Percentiles rank a stretch among this genome's conserved stretches.
These are phyloP conservation scores for Ganaspis brasiliensis DNA, from an alignment of 2,888 invertebrate species.

Conservation along the genomic window DNA sequence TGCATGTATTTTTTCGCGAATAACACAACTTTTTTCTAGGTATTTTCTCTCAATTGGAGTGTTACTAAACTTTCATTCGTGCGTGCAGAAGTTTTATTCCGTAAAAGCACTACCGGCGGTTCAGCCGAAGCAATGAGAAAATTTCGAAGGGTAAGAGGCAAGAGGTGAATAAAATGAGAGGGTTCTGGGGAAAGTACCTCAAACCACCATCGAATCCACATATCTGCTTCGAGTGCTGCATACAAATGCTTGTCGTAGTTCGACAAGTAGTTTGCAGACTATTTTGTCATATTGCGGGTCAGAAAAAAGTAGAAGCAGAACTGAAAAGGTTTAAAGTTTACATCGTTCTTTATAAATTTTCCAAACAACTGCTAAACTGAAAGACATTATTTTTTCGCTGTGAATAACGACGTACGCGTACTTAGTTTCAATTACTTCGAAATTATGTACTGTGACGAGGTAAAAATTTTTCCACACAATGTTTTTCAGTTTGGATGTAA, in stretches of 20 bases:
- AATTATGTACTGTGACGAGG: too few species aligned
- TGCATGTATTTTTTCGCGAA: background rate
- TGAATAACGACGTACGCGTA: too few species aligned
- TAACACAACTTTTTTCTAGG: background rate
- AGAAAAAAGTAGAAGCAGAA: background rate
- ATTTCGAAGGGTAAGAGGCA: background rate
- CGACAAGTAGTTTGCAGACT: slow-evolving; percentile 24
- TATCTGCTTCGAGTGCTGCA: background rate
- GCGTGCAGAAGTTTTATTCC: slow-evolving; percentile 17
- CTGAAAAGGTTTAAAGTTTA: background rate
- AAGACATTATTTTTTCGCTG: too few species aligned
- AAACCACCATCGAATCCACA: background rate
- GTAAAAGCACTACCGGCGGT: slow-evolving; percentile 1
- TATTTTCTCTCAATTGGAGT: background rate
- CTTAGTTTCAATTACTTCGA: too few species aligned
- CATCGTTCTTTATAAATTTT: background rate
- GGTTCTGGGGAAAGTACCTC: background rate
- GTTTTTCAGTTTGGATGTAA: too few species aligned
- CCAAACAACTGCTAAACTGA: background rate
- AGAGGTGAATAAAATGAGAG: slow-evolving; percentile 8
- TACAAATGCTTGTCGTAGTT: slow-evolving; percentile 14
- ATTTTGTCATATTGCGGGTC: background rate
- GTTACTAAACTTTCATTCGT: slow-evolving; percentile 26
- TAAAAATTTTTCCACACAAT: too few species aligned
- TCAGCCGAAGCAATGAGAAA: background rate